Evolutionary conservation across 2,113 vertebrate species (phyloP).

Genomic region (Boleophthalmus pectinirostris): DNA sequence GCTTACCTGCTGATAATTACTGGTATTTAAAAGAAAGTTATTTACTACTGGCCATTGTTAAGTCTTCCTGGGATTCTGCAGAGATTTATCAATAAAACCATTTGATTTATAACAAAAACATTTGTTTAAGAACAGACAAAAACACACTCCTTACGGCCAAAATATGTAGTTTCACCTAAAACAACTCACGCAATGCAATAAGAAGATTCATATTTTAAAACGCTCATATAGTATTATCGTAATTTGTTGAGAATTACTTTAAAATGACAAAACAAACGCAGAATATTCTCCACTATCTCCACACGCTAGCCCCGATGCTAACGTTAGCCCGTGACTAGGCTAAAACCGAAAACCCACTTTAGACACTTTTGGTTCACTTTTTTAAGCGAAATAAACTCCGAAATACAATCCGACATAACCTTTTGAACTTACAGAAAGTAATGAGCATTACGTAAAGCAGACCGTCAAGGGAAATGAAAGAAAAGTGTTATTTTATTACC

Average conservation of each 20-base stretch:
- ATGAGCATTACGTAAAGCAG: not conserved
- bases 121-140: not conserved
- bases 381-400: not conserved
- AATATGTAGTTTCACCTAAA: not conserved
- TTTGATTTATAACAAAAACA: not conserved
- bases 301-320: not conserved
- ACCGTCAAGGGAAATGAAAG: no score
- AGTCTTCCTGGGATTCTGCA: no score
- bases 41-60: not conserved
- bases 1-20: no score
- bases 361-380: not conserved
- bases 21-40: not conserved
- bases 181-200: not conserved
- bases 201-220: no score
- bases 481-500: not conserved
- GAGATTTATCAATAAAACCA: not conserved
- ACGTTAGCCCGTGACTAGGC: slow-evolving; percentile 10
- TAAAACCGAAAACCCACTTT: not conserved
- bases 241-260: not conserved
- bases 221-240: no score
- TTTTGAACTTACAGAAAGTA: no score
- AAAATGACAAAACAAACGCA: not conserved
- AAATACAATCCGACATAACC: not conserved
- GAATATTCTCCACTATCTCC: not conserved
- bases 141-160: not conserved